These are phyloP conservation scores for Fukomys damarensis DNA, from an alignment of 2,113 vertebrate genomes.

Conservation along the genomic window DNA sequence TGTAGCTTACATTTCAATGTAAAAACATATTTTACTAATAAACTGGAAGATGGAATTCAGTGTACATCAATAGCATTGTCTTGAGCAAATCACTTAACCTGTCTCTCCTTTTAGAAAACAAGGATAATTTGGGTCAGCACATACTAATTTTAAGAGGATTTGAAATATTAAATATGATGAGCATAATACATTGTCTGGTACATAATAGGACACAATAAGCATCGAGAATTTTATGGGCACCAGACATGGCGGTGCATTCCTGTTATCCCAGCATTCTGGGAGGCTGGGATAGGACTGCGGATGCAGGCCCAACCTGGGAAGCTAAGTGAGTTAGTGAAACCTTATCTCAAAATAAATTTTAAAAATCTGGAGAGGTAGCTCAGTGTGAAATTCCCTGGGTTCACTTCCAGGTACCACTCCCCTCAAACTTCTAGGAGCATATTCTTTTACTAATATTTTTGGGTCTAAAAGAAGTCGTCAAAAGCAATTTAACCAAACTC, in stretches of 20 bases:
- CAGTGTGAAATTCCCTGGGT: neutral
- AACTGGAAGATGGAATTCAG: neutral
- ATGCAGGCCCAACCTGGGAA: neutral
- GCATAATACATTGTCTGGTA: neutral
- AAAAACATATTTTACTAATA: slow-evolving; percentile 12
- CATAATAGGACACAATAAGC: neutral
- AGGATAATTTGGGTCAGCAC: neutral
- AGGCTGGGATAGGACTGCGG: neutral
- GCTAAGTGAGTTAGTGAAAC: neutral
- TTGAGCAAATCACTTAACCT: slow-evolving; percentile 4
- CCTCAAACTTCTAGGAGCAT: neutral
- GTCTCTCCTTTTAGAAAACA: neutral
- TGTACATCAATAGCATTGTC: neutral
- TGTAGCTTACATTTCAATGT: neutral
- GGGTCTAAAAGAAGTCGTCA: neutral
- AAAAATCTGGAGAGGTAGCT: neutral
- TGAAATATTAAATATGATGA: neutral
- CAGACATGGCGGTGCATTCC: neutral
- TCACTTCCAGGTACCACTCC: neutral
- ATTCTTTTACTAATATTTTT: neutral
- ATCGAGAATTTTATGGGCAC: neutral
- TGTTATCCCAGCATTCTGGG: neutral
- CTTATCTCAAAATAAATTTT: neutral
- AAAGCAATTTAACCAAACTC: slow-evolving; percentile 1
- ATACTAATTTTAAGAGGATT: neutral